Percentiles rank a stretch among this genome's conserved stretches.
Conservation (phyloP, 2,797 vertebrate species). For the Phrynocephalus guinanensis region DNA sequence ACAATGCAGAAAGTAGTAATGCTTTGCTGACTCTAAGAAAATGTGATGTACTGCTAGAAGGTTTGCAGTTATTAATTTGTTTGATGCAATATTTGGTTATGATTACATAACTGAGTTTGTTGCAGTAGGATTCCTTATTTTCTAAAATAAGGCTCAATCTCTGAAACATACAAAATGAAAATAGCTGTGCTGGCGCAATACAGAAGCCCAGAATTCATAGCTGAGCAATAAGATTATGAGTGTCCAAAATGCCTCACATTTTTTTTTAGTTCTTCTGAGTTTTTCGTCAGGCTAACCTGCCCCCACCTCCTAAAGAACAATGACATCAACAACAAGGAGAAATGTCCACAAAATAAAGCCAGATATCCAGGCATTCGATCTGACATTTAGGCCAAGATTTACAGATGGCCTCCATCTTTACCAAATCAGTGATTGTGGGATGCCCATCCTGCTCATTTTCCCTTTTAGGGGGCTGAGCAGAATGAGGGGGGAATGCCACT, state of each 20-base stretch:
- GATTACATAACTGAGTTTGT: neutral
- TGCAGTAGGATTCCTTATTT: neutral
- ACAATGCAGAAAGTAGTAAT: constrained; percentile 60
- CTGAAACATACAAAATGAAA: neutral
- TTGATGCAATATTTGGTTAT: constrained; percentile 46
- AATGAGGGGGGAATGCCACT: too few species aligned
- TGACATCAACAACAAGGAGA: neutral
- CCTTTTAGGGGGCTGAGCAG: neutral
- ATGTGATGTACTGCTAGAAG: constrained; percentile 71
- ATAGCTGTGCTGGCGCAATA: neutral
- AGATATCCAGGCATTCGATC: neutral
- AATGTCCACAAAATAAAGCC: neutral
- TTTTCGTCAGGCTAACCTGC: neutral
- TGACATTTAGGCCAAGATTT: neutral
- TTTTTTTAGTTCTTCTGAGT: neutral
- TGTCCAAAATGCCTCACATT: neutral
- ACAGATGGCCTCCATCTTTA: neutral
- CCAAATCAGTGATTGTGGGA: neutral
- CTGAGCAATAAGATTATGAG: neutral
- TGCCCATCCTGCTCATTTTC: neutral
- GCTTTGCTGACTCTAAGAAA: constrained; percentile 47
- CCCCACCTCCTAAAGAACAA: too few species aligned
- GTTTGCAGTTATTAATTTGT: constrained; percentile 68
- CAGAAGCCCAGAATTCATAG: neutral
- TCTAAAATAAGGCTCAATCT: neutral